Base-by-base conservation (phyloP, 2,888 invertebrate genomes). In the Arenicola marina region DNA sequence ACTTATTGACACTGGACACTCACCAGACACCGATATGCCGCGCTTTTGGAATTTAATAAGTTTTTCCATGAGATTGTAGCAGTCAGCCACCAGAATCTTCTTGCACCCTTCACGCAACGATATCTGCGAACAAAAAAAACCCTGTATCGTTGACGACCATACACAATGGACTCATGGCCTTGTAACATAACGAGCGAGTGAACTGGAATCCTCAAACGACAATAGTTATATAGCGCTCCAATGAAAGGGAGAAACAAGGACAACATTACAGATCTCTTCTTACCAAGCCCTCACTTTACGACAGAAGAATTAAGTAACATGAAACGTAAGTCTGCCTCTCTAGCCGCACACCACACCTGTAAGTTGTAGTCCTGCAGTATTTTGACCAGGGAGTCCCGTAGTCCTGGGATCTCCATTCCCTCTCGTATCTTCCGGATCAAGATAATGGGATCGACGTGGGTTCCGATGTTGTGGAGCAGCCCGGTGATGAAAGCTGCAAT, bases 281-380 rank as follows among this genome's bases (percentile, higher is more conserved):
- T n/a, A n/a, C n/a, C n/a, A n/a, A n/a, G n/a, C n/a, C n/a, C n/a
- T n/a, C n/a, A n/a, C n/a, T n/a, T n/a, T n/a, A n/a, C n/a, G n/a
- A n/a, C n/a, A n/a, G n/a, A n/a, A n/a, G n/a, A n/a, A n/a, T n/a
- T n/a, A n/a, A n/a, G n/a, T n/a, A n/a, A n/a, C n/a, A n/a, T n/a
- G n/a, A n/a, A n/a, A n/a, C n/a, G n/a, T n/a, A n/a, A n/a, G n/a
- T n/a, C n/a, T n/a, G n/a, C n/a, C n/a, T n/a, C n/a, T 38, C 7
- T 38, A 15, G 38, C n/a, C n/a, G n/a, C n/a, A 18, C 21, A 48
- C 7, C 58, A 4, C 31, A 89, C 89, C 85, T 96, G 95, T 63
- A 96, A 86, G 78, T 92, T 93, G 83, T 94, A 97, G 82, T 98
- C 98, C 75, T 92, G 91, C 85, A 98, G 88, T 89, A 98, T 94